These are phyloP conservation scores for Calameuta filiformis DNA, from an alignment of 2,888 invertebrate genomes.

Conservation along the genomic window DNA sequence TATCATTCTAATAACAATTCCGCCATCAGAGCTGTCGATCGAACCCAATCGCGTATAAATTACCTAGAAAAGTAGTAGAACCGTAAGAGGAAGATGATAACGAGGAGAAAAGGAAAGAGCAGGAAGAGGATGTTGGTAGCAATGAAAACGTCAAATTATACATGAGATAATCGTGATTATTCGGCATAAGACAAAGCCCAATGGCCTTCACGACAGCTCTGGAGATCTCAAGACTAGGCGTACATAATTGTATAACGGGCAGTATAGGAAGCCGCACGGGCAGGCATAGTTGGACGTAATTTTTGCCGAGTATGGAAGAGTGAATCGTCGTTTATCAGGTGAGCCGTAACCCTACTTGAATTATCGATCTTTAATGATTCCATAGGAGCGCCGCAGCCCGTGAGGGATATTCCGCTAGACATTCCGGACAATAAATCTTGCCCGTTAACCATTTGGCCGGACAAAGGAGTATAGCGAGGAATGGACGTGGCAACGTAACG, in stretches of 20 bases:
- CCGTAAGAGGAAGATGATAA: neutral
- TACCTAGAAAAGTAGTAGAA: neutral
- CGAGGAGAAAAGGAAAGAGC: neutral
- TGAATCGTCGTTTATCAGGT: conserved; percentile 1
- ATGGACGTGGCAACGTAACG: conserved; percentile 42
- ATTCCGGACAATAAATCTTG: conserved; percentile 54
- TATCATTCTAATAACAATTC: neutral
- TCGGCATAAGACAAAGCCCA: neutral
- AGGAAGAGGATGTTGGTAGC: neutral
- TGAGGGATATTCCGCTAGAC: conserved; percentile 35
- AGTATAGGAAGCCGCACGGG: neutral
- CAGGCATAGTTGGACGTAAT: neutral
- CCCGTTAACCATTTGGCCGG: conserved; percentile 37
- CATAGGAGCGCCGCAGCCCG: conserved; percentile 24
- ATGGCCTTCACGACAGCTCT: neutral
- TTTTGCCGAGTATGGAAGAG: neutral
- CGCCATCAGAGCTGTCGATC: neutral
- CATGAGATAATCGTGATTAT: neutral
- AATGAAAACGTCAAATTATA: neutral
- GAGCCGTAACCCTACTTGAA: conserved; percentile 31
- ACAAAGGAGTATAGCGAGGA: conserved; percentile 43
- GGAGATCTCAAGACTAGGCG: neutral
- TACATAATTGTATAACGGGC: neutral
- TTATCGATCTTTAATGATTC: conserved; percentile 56
- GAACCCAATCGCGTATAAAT: neutral